Evolutionary conservation across 2,888 invertebrate species (phyloP).

Genomic region (Leptarthrus brevirostris): DNA sequence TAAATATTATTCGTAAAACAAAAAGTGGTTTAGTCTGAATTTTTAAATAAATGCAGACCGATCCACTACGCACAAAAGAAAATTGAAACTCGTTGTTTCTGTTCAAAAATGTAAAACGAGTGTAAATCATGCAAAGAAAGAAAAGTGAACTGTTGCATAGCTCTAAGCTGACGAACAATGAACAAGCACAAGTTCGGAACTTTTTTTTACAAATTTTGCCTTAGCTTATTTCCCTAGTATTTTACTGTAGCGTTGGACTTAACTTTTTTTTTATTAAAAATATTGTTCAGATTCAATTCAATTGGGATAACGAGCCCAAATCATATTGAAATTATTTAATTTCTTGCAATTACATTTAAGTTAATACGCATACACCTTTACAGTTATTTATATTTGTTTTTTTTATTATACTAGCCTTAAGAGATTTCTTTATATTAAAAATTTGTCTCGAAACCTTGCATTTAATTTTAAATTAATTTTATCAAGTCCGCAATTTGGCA

Average conservation of each 20-base stretch:
- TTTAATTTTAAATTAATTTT: too few relatives aligned
- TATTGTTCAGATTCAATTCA: background rate
- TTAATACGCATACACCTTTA: slow-evolving; percentile 35
- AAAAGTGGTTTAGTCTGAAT: too few relatives aligned
- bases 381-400: slow-evolving; percentile 40
- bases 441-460: slow-evolving; percentile 22
- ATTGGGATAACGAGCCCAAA: background rate
- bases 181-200: background rate
- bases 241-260: background rate
- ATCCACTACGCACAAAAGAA: too few relatives aligned
- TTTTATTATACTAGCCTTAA: slow-evolving; percentile 15
- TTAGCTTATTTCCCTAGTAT: background rate
- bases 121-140: too few relatives aligned
- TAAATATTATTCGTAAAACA: too few relatives aligned
- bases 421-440: slow-evolving; percentile 40
- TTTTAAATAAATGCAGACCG: too few relatives aligned
- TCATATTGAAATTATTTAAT: slow-evolving; percentile 36
- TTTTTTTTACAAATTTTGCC: background rate
- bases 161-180: too few relatives aligned
- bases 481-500: too few relatives aligned
- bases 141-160: too few relatives aligned
- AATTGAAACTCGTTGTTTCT: too few relatives aligned
- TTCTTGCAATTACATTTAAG: slow-evolving; percentile 25
- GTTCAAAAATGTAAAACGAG: too few relatives aligned
- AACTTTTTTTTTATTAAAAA: background rate